Evolutionary conservation across 2,113 vertebrate genomes (phyloP), one percentile per base, ranked within the genome.

Genomic region (Istiophorus platypterus): DNA sequence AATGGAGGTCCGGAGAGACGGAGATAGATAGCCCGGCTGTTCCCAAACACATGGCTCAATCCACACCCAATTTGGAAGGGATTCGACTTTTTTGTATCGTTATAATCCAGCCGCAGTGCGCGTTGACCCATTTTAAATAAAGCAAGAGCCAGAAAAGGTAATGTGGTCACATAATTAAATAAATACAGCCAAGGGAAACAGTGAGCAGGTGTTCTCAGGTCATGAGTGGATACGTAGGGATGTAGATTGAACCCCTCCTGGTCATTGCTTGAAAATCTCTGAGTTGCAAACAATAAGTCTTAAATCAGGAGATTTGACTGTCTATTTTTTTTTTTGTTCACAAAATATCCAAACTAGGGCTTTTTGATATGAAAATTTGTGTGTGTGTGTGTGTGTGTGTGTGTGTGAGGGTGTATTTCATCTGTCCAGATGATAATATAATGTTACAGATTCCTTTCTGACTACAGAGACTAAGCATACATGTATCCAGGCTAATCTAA

Each of bases 1-100:
- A 80, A 80, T 78, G 78, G 82, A 63, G 61, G 66, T 79, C 76
- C 63, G 62, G n/a, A 42, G 72, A 86, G 80, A 72, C 65, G 6
- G 47, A 64, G 80, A 88, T 37, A 47, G 76, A 88, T 70, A 39
- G 29, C 9, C 72, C 62, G 52, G 72, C 41, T 66, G 11, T 66
- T 78, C 64, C 26, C 64, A 82, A 84, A 77, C 72, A 77, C 72
- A 45, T 6, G 41, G 17, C 70, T 82, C 52, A 62, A 71, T 82
- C 74, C 31, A 12, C 74, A 71, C 69, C 45, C 58, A 81, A 15
- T 49, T 77, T 70, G 13, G 62, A 87, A 59, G 41, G 18, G 41
- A 82, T 37, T 39, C 31, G 17, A 72, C 31, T 31, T 34, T 78
- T 57, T 61, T 4, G 26, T 3, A n/a, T 34, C 62, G 74, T 85